These are phyloP conservation scores for Microchrysa polita DNA, from an alignment of 2,888 invertebrate species.

Conservation along the genomic window DNA sequence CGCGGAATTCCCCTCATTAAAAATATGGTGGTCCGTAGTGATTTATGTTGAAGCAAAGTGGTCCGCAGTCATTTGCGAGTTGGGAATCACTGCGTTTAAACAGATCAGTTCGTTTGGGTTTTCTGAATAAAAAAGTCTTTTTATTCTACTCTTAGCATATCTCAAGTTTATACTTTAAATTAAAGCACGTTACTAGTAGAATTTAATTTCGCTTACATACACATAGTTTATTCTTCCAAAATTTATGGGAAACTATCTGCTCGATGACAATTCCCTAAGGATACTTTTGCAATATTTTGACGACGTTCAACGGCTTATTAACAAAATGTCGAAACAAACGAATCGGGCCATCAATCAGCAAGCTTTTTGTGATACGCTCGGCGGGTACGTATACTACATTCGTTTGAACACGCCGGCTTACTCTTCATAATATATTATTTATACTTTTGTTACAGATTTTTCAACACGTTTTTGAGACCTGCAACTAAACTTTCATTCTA, in stretches of 20 bases:
- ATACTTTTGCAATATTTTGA: constrained; percentile 60
- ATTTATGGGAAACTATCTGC: constrained; percentile 54
- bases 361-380: constrained; percentile 61
- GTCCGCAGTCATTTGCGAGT: no score
- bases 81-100: no score
- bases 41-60: no score
- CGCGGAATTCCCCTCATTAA: no score
- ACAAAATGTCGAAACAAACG: constrained; percentile 52
- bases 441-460: constrained; percentile 53
- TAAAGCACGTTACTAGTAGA: no score
- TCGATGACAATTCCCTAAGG: constrained; percentile 56
- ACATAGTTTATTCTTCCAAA: constrained; percentile 59
- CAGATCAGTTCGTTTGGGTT: no score
- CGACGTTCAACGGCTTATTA: constrained; percentile 57
- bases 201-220: not conserved
- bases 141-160: no score
- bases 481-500: constrained; percentile 61
- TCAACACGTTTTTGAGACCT: constrained; percentile 59
- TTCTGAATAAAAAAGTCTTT: no score
- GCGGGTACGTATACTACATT: constrained; percentile 55
- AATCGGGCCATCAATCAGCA: constrained; percentile 53
- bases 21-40: no score
- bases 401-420: not conserved
- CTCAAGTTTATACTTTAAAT: no score
- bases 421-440: not conserved